These are phyloP conservation scores for Dendronephthya gigantea DNA, from an alignment of 64 coral and sea anemone species.

Conservation along the genomic window DNA sequence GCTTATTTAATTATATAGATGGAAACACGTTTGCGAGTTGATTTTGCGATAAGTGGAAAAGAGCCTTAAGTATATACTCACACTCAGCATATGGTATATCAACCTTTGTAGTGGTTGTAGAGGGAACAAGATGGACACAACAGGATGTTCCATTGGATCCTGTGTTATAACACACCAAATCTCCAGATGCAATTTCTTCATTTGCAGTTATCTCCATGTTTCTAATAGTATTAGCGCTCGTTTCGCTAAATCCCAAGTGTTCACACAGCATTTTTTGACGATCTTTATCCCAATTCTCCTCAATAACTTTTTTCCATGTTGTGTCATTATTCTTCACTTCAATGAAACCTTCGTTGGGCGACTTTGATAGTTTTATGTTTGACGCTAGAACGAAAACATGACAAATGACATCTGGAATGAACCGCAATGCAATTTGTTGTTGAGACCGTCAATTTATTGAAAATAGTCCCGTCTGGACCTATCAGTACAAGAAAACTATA, in stretches of 20 bases:
- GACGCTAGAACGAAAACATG: not conserved
- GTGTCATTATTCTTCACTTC: not conserved
- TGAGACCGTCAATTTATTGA: no score
- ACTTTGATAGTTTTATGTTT: not conserved
- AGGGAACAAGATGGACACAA: not conserved
- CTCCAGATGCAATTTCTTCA: not conserved
- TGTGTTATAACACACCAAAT: not conserved
- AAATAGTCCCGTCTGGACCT: no score
- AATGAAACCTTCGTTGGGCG: not conserved
- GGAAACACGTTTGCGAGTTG: no score
- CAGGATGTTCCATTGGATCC: not conserved
- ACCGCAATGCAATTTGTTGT: no score
- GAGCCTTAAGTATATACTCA: no score
- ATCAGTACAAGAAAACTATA: no score
- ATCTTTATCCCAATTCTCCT: not conserved
- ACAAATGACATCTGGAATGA: no score
- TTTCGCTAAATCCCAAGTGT: not conserved
- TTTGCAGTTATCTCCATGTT: not conserved
- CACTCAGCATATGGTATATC: not conserved
- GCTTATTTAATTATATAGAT: no score
- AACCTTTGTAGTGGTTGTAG: not conserved
- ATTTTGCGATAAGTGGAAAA: no score
- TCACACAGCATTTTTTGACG: conserved; percentile 2
- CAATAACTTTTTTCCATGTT: not conserved
- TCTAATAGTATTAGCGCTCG: not conserved